Evolutionary conservation across 2,797 vertebrate genomes (phyloP), one percentile per base, ranked within the genome.

Genomic region (Coranthus polyacanthus): DNA sequence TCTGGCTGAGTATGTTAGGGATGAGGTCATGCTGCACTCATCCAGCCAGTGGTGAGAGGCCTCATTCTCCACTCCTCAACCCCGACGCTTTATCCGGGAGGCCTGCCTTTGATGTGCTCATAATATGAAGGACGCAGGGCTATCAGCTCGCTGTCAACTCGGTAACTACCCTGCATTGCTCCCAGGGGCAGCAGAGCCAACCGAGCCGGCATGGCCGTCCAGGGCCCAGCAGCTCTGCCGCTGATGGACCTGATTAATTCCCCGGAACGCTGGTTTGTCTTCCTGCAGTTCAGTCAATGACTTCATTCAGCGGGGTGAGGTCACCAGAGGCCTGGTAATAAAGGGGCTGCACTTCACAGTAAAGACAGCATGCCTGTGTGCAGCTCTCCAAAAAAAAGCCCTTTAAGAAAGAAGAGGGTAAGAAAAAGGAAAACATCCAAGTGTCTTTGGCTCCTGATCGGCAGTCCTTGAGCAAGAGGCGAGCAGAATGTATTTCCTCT

Each of bases 171-270:
- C 85, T 75, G 88, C 84, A 89, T 87, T 86, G 82, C 92, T 94
- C 88, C 89, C 89, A 81, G 86, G 88, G 88, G 88, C 82, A 53
- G 85, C 72, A 47, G 73, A 86, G 81, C 83, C 81, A 75, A 69
- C 81, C 39, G 50, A 88, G 85, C 85, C 84, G 78, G 82, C 69
- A 75, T 82, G 79, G 83, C 69, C 73, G 58, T 76, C 82, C 81
- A 72, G 72, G 41, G 45, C 73, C 81, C 92, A 78, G 88, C 85
- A 92, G 92, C 90, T 91, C 89, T 53, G 78, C 77, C 9, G 91
- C 92, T 93, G 95, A 95, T 94, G 93, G 95, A 94, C 92, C 94
- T 94, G 95, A 96, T 94, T 95, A 95, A 96, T 96, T 96, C 95
- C 91, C 92, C 87, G 92, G 94, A 96, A 95, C 68, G 88, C 92